These are phyloP conservation scores for Aphidius ervi DNA, from an alignment of 1,140 invertebrate species.

Conservation along the genomic window DNA sequence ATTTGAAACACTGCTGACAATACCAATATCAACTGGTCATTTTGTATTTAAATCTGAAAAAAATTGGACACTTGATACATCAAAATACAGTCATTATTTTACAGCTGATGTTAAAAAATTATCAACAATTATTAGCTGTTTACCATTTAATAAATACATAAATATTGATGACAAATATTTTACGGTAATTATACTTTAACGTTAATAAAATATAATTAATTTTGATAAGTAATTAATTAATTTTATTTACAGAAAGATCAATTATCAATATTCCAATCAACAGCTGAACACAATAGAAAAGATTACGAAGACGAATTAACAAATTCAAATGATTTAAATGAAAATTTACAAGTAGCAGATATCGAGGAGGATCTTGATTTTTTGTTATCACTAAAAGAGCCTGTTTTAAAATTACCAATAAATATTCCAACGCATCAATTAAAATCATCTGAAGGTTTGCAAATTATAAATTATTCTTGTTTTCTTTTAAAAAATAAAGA, in stretches of 20 bases:
- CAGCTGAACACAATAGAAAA: slow-evolving; percentile 27
- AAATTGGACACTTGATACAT: slow-evolving; percentile 30
- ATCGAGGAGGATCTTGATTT: slow-evolving; percentile 40
- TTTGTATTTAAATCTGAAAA: slow-evolving; percentile 35
- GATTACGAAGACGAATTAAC: slow-evolving; percentile 18
- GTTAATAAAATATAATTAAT: not conserved
- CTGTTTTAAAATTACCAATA: slow-evolving; percentile 22
- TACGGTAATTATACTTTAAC: slow-evolving; percentile 30
- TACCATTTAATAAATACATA: slow-evolving; percentile 34
- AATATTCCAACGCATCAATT: slow-evolving; percentile 12
- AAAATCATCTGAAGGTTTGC: slow-evolving; percentile 16
- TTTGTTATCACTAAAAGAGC: slow-evolving; percentile 38
- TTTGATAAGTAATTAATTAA: not conserved
- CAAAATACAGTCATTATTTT: slow-evolving; percentile 34
- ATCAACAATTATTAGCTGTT: slow-evolving; percentile 31
- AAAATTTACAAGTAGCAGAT: not conserved
- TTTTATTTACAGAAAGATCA: slow-evolving; percentile 32
- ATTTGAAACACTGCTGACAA: slow-evolving; percentile 3
- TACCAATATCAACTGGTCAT: slow-evolving; percentile 28
- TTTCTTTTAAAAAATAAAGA: slow-evolving; percentile 14
- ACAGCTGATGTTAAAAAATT: slow-evolving; percentile 32
- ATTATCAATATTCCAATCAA: slow-evolving; percentile 32
- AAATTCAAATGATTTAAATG: slow-evolving; percentile 6
- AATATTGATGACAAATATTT: slow-evolving; percentile 32
- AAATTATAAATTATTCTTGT: slow-evolving; percentile 12